Evolutionary conservation across 2,113 vertebrate species (phyloP).

Genomic region (Nerophis ophidion): DNA sequence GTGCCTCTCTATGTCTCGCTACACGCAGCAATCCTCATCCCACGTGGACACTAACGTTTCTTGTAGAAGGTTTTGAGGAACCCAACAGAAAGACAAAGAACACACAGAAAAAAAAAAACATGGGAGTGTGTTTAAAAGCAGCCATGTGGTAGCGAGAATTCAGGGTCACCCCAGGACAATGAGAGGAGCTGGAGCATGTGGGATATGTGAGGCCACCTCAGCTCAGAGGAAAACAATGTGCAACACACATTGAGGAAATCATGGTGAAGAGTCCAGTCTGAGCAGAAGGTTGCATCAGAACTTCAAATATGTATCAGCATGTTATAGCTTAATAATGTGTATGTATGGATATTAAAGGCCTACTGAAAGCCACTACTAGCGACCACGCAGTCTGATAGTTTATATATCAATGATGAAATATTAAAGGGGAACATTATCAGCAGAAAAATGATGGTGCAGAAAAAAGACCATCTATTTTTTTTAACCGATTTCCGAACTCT

Average conservation of each 20-base stretch:
- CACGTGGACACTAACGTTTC: too few species aligned
- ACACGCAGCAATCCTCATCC: neutral
- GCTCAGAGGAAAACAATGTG: conserved; percentile 14
- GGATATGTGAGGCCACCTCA: conserved; percentile 26
- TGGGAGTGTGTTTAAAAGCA: conserved; percentile 34
- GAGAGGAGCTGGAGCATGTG: conserved; percentile 28
- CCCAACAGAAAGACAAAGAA: conserved; percentile 13
- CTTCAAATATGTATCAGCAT: neutral
- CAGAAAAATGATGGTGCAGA: too few species aligned
- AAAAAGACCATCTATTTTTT: too few species aligned
- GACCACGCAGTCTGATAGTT: too few species aligned
- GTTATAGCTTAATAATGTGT: neutral
- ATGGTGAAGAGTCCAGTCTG: conserved; percentile 1
- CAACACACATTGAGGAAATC: conserved; percentile 29
- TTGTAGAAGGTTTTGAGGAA: neutral
- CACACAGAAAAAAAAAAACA: conserved; percentile 24
- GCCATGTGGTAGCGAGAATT: conserved; percentile 42
- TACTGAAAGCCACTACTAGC: too few species aligned
- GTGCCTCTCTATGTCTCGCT: neutral
- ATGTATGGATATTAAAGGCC: too few species aligned
- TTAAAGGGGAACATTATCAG: too few species aligned
- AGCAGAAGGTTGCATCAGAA: neutral
- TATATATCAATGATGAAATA: too few species aligned
- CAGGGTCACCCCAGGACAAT: conserved; percentile 62
- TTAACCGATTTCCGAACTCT: too few species aligned